These are phyloP conservation scores for Sclerodermus sp. DNA, from an alignment of 2,888 invertebrate genomes.

Conservation along the genomic window DNA sequence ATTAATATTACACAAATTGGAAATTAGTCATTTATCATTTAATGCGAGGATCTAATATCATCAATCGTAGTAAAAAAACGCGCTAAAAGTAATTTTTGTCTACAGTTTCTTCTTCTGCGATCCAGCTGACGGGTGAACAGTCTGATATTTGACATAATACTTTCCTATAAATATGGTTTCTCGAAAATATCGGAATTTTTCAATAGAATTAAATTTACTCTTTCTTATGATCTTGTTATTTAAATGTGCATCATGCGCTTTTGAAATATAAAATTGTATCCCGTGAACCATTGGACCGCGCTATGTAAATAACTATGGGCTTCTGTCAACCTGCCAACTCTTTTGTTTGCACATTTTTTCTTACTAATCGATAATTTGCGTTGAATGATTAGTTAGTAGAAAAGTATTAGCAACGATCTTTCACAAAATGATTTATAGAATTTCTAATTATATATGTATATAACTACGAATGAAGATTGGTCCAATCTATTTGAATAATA, in stretches of 20 bases:
- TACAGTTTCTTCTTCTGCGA: too few relatives aligned
- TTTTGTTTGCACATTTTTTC: neutral
- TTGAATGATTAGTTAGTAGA: neutral
- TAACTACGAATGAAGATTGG: constrained; percentile 3
- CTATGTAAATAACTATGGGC: constrained; percentile 35
- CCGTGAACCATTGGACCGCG: constrained; percentile 55
- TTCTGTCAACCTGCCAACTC: constrained; percentile 27
- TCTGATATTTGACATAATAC: constrained; percentile 44
- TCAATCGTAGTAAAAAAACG: too few relatives aligned
- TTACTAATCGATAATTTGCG: too few relatives aligned
- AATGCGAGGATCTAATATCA: too few relatives aligned
- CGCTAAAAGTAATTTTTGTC: too few relatives aligned
- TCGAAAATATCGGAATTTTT: constrained; percentile 44
- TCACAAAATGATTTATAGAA: too few relatives aligned
- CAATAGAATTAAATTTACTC: constrained; percentile 26
- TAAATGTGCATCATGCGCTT: constrained; percentile 17
- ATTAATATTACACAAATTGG: too few relatives aligned
- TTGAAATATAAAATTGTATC: constrained; percentile 54
- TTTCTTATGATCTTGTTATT: constrained; percentile 16
- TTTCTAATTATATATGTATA: too few relatives aligned
- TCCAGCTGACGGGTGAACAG: constrained; percentile 36
- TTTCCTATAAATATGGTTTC: constrained; percentile 47
- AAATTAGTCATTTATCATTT: too few relatives aligned
- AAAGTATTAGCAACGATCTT: constrained; percentile 12
- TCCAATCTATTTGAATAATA: constrained; percentile 2